Evolutionary conservation across 92 coral and sea anemone species (phyloP).

Genomic region (Chrysogorgia sp.): DNA sequence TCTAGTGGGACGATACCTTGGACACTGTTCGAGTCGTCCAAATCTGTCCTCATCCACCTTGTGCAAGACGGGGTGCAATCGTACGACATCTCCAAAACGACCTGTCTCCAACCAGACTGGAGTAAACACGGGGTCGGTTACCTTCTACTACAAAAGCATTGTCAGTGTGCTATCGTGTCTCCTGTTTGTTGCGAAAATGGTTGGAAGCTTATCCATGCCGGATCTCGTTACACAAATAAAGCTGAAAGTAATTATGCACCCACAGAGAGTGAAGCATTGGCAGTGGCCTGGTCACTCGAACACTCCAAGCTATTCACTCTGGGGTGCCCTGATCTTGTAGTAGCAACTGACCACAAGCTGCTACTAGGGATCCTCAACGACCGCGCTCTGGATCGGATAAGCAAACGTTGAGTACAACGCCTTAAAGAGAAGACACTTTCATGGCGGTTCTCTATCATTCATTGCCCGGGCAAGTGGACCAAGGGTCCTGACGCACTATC

Average conservation of each 20-base stretch:
- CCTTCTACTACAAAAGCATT: no score
- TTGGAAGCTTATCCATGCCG: no score
- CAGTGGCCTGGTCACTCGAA: slow-evolving; percentile 2
- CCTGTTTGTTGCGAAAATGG: no score
- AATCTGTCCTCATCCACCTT: no score
- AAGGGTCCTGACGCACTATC: slow-evolving; percentile 31
- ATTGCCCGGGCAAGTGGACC: slow-evolving; percentile 35
- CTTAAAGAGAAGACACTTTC: slow-evolving; percentile 4
- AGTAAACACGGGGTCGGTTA: no score
- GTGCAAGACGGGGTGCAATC: no score
- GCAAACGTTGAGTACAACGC: background rate
- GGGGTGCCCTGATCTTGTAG: slow-evolving; percentile 1
- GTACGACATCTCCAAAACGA: no score
- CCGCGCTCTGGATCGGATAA: background rate
- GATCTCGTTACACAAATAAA: no score
- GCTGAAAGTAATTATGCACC: slow-evolving; percentile 6
- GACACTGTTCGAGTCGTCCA: no score
- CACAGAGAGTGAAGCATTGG: background rate
- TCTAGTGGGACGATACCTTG: no score
- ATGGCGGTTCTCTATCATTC: slow-evolving; percentile 10
- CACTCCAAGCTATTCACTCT: slow-evolving; percentile 1
- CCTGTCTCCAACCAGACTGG: no score
- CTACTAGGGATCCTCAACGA: slow-evolving; percentile 1
- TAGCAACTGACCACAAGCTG: background rate
- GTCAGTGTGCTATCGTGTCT: no score